Percentiles rank a stretch among this genome's conserved stretches.
These are phyloP conservation scores for Thrips palmi DNA, from an alignment of 1,140 invertebrate genomes.

Conservation along the genomic window DNA sequence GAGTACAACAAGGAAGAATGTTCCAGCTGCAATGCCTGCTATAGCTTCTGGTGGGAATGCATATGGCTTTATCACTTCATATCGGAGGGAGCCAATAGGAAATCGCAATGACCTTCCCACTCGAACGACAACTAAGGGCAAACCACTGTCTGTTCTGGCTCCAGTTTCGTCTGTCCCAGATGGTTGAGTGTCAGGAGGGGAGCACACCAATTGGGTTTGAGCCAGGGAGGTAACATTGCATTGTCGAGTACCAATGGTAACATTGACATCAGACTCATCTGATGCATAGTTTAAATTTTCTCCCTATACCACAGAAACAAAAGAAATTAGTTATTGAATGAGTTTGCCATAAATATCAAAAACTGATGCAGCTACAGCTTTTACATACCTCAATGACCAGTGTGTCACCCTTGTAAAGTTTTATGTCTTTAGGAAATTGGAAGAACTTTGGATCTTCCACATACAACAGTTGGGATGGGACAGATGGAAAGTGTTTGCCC, in stretches of 20 bases:
- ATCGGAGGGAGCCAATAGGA: conserved; percentile 72
- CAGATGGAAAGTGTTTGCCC: conserved; percentile 64
- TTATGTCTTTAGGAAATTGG: conserved; percentile 66
- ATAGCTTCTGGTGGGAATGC: conserved; percentile 74
- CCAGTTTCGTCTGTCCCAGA: conserved; percentile 70
- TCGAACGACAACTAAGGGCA: conserved; percentile 70
- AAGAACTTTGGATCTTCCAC: conserved; percentile 84
- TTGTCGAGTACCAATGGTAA: conserved; percentile 69
- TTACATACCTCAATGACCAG: conserved; percentile 67
- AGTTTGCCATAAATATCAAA: not conserved
- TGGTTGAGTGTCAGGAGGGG: conserved; percentile 73
- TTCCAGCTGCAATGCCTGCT: conserved; percentile 63
- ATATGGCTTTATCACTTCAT: conserved; percentile 69
- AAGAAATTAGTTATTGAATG: not conserved
- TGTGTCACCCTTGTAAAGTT: conserved; percentile 85
- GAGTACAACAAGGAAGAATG: conserved; percentile 63
- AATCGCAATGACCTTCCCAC: conserved; percentile 74
- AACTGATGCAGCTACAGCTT: not conserved
- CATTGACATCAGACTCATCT: conserved; percentile 81
- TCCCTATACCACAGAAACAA: conserved; percentile 37
- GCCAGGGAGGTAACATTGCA: conserved; percentile 91
- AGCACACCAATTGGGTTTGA: conserved; percentile 72
- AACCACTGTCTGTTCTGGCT: conserved; percentile 45
- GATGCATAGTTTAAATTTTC: conserved; percentile 79
- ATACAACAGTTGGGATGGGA: conserved; percentile 65